Evolutionary conservation across 35 echinoderm and acorn worm genomes (phyloP).

Genomic region (Anneissia japonica): DNA sequence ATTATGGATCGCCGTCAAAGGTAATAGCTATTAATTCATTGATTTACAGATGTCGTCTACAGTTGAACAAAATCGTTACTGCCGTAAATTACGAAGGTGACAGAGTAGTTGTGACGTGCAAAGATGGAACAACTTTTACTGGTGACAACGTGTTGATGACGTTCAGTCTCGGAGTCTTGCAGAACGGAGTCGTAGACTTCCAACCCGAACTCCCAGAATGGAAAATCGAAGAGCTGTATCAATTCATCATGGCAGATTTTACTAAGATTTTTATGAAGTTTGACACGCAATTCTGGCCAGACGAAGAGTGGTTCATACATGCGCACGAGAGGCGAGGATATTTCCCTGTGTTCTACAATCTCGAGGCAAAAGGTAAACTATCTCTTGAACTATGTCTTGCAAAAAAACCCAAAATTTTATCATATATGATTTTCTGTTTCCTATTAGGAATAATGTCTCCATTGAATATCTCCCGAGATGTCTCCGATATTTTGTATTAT

Average conservation of each 20-base stretch:
- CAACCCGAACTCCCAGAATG: slow-evolving; percentile 28
- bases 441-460: too few species aligned
- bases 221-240: slow-evolving; percentile 26
- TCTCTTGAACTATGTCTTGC: too few species aligned
- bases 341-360: slow-evolving; percentile 35
- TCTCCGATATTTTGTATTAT: too few species aligned
- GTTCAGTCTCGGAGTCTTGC: slow-evolving; percentile 40
- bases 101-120: slow-evolving; percentile 14
- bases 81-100: slow-evolving; percentile 4
- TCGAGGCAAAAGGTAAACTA: slow-evolving; percentile 3
- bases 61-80: slow-evolving; percentile 9
- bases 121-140: slow-evolving; percentile 29
- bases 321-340: slow-evolving; percentile 22
- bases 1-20: too few species aligned
- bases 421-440: too few species aligned
- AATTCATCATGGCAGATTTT: slow-evolving; percentile 26
- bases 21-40: too few species aligned
- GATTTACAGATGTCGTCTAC: not conserved
- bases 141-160: slow-evolving; percentile 27
- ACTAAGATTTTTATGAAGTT: slow-evolving; percentile 33
- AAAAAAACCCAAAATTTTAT: too few species aligned
- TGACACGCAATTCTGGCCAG: slow-evolving; percentile 37
- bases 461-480: too few species aligned
- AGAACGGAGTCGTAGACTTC: slow-evolving; percentile 19
- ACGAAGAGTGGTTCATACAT: slow-evolving; percentile 33